Evolutionary conservation across 2,888 invertebrate genomes (phyloP), one percentile per base, ranked within the genome.

Genomic region (Tenthredo amoena): DNA sequence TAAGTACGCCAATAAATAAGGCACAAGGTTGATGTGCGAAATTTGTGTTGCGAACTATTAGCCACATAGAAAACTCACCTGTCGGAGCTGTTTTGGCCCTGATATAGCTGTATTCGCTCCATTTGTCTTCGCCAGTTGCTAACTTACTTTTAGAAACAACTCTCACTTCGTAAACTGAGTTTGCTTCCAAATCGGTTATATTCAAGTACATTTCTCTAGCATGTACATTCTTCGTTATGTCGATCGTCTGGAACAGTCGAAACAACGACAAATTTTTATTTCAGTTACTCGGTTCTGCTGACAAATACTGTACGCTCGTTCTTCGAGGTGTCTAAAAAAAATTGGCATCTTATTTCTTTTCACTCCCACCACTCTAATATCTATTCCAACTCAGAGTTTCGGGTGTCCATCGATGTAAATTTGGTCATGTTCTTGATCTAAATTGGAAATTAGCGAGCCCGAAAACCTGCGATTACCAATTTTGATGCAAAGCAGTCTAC

Each of bases 121-220:
- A 98, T 93, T 95, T 94, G 10, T 93, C 94, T 86, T 96, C 95
- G 43, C 95, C 95, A 68, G 89, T 90, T 3, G 93, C 92, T 34
- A 94, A 91, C 0, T 94, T 94, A 31, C 96, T 95, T 90, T 95
- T 95, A 85, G 96, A 95, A 86, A 95, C 96, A 83, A 97, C 96
- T 87, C 97, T 94, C 0, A 97, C 95, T 87, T 97, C 96, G 94
- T 97, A 98, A 81, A 95, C 94, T 87, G 95, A 95, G 90, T 96
- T 95, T 0, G 97, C 96, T 85, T 95, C 94, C 71, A 97, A 93
- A 87, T 94, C 94, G 9, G 94, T 94, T 31, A 97, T 93, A 89
- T 95, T 94, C 86, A 89, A 92, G 83, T 89, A 88, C 0, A 50
- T 89, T 12, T 89, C 91, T 88, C 93, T 94, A 86, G 85, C 92